Conservation (phyloP, 1,140 invertebrate genomes). For the Psilanteris sp. region DNA sequence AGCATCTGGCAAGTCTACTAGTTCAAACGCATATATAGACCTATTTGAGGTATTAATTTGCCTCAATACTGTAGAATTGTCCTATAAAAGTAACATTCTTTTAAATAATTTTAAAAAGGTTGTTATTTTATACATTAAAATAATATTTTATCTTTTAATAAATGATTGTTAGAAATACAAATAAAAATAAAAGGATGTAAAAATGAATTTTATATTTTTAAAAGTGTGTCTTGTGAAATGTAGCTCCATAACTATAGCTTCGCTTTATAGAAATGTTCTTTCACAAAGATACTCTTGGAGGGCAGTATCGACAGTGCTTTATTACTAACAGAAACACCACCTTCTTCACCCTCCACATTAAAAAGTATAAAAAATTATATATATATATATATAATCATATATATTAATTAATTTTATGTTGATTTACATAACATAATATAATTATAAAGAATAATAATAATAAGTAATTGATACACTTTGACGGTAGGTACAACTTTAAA, state of each 20-base stretch:
- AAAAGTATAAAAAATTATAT: too few species aligned
- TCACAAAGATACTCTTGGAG: constrained; percentile 72
- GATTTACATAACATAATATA: too few species aligned
- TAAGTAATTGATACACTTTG: too few species aligned
- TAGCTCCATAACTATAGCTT: constrained; percentile 75
- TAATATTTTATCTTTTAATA: too few species aligned
- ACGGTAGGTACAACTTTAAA: too few species aligned
- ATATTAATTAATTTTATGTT: too few species aligned
- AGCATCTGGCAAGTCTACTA: constrained; percentile 74
- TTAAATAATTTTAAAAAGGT: too few species aligned
- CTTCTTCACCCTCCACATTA: constrained; percentile 78
- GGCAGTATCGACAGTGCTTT: constrained; percentile 74
- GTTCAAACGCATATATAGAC: constrained; percentile 81
- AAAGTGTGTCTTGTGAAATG: constrained; percentile 71
- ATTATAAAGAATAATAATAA: too few species aligned
- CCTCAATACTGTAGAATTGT: constrained; percentile 81
- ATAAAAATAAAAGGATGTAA: constrained; percentile 1
- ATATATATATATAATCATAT: too few species aligned
- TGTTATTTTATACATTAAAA: too few species aligned
- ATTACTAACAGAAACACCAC: constrained; percentile 65
- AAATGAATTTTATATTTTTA: constrained; percentile 4
- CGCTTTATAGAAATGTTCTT: constrained; percentile 76
- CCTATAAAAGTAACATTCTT: constrained; percentile 74
- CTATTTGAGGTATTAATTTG: constrained; percentile 82
- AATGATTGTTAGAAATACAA: too few species aligned